phyloP scores from a whole-genome alignment of 2,888 invertebrate genomes.

The Drosophila differens region DNA sequence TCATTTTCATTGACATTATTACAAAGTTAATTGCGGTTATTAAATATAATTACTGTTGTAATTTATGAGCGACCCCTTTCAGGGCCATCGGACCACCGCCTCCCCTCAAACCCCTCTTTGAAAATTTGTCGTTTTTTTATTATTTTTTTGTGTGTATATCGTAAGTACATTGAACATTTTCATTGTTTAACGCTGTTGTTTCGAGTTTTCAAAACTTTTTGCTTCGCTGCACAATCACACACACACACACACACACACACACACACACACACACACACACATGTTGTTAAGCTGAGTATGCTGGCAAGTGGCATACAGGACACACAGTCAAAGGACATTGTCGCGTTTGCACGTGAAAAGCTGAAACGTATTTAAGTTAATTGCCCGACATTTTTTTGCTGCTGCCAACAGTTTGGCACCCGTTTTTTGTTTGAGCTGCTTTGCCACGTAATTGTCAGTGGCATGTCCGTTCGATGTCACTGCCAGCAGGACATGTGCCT shows the following conservation, averaged over 20 bases:
- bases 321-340: constrained; percentile 60
- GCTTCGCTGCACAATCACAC: constrained; percentile 59
- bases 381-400: constrained; percentile 65
- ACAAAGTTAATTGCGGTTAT: constrained; percentile 78
- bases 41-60: constrained; percentile 78
- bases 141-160: constrained; percentile 27
- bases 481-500: constrained; percentile 59
- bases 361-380: constrained; percentile 72
- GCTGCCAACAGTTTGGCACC: constrained; percentile 48
- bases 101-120: background rate
- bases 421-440: constrained; percentile 49
- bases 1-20: constrained; percentile 80
- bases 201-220: constrained; percentile 58
- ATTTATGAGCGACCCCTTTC: constrained; percentile 78
- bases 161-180: constrained; percentile 61
- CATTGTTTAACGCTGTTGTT: constrained; percentile 47
- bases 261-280: background rate
- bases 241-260: constrained; percentile 2
- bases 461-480: constrained; percentile 78
- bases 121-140: constrained; percentile 47
- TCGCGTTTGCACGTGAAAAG: constrained; percentile 52
- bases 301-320: constrained; percentile 46
- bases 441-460: constrained; percentile 72
- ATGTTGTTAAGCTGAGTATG: constrained; percentile 14
- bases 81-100: constrained; percentile 44